phyloP scores from a whole-genome alignment of 2,797 vertebrate species.

The Champsocephalus gunnari region DNA sequence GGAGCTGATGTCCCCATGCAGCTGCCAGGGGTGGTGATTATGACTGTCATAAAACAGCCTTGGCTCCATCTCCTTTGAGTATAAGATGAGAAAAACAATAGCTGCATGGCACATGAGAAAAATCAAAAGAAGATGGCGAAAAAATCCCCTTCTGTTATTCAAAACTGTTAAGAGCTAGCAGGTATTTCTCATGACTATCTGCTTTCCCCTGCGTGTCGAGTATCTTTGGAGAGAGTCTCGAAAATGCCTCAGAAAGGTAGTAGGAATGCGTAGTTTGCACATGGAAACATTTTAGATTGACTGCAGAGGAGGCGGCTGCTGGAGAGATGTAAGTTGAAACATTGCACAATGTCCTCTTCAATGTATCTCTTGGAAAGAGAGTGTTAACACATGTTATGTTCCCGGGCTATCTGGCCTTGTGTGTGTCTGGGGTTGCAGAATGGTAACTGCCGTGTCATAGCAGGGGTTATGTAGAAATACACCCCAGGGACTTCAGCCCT shows the following conservation, averaged over 20 bases:
- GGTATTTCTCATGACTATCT: slow-evolving; percentile 85
- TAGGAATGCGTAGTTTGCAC: slow-evolving; percentile 69
- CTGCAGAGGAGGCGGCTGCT: slow-evolving; percentile 57
- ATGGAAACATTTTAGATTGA: slow-evolving; percentile 79
- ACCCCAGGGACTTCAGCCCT: slow-evolving; percentile 69
- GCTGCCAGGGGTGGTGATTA: slow-evolving; percentile 63
- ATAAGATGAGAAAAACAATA: slow-evolving; percentile 63
- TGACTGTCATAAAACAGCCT: slow-evolving; percentile 65
- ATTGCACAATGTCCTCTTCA: slow-evolving; percentile 76
- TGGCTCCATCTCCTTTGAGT: slow-evolving; percentile 49
- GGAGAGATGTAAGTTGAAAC: slow-evolving; percentile 74
- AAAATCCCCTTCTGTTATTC: slow-evolving; percentile 71
- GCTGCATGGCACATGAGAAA: slow-evolving; percentile 51
- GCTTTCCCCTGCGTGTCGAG: slow-evolving; percentile 76
- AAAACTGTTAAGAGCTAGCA: slow-evolving; percentile 70
- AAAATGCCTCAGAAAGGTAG: slow-evolving; percentile 70
- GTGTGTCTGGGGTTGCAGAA: slow-evolving; percentile 41
- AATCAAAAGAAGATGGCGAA: slow-evolving; percentile 21
- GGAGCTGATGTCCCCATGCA: slow-evolving; percentile 63
- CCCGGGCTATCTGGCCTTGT: slow-evolving; percentile 38
- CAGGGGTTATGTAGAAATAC: slow-evolving; percentile 71
- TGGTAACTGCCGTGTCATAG: slow-evolving; percentile 71
- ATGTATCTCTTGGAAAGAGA: slow-evolving; percentile 77
- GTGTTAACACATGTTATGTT: slow-evolving; percentile 79
- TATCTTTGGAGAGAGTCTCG: slow-evolving; percentile 69